Percentiles rank a stretch among this genome's conserved stretches.
These are phyloP conservation scores for Pseudochirops cupreus DNA, from an alignment of 2,797 vertebrate genomes.

Conservation along the genomic window DNA sequence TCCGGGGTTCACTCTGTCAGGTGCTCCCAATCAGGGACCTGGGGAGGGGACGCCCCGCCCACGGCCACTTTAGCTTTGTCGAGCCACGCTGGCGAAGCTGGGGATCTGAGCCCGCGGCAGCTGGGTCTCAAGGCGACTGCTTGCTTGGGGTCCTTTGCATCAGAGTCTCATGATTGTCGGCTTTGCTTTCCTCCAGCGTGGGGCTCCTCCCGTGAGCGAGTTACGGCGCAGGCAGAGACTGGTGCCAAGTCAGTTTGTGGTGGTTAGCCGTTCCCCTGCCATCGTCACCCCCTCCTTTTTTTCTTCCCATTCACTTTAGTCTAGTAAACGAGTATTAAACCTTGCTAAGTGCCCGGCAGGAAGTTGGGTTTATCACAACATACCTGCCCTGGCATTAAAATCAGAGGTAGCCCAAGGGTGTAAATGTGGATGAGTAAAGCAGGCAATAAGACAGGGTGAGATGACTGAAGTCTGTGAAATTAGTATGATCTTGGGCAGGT, in stretches of 20 bases:
- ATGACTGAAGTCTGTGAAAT: not conserved
- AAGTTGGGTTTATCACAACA: not conserved
- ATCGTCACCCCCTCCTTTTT: no score
- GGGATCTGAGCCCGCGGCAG: no score
- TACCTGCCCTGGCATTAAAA: not conserved
- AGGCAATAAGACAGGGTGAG: no score
- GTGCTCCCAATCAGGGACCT: not conserved
- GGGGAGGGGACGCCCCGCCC: not conserved
- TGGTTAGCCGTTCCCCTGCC: no score
- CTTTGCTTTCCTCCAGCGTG: no score
- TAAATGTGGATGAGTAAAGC: not conserved
- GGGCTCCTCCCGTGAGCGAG: no score
- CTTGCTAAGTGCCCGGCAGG: not conserved
- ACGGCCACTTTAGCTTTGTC: not conserved
- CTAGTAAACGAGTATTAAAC: not conserved
- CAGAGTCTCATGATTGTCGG: accelerated
- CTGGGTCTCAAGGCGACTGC: not conserved
- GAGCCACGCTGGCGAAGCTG: not conserved
- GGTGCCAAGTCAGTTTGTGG: no score
- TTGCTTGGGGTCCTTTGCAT: accelerated
- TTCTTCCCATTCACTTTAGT: not conserved
- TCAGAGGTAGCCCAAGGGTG: not conserved
- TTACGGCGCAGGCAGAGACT: no score
- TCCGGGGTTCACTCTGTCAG: not conserved
- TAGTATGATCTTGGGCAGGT: not conserved